Base-by-base conservation (phyloP, 2,888 invertebrate species). In the Drosophila austrosaltans region DNA sequence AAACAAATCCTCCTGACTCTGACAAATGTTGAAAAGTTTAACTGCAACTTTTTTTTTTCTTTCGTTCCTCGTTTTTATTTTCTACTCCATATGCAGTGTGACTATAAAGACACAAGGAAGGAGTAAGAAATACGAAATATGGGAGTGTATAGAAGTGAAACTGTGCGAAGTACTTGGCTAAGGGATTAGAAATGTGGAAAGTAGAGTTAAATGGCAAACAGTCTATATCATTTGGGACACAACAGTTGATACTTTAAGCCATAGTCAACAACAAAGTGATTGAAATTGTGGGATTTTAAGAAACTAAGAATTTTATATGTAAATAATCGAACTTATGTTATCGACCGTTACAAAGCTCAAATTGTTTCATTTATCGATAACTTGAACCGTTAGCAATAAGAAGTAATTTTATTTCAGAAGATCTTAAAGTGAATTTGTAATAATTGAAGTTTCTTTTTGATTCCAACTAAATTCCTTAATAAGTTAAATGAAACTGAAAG, bases 1-100 rank as follows among this genome's bases (percentile, higher is more conserved):
- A 84, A 84, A 88, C 83, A 84, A 84, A 84, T 88, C 88, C 83
- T 88, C 74, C 74, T 65, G 85, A 87, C 87, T 84, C 83, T 88
- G 83, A 84, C 86, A 88, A 84, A 84, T 88, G 83, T 72, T 88
- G 78, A 77, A 88, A 84, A 84, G 77, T 88, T 84, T 57, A 88
- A 80, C 83, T 80, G 86, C 69, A 83, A 83, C 86, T 83, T 79
- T 75, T 75, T 62, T 22, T 42, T 53, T 5, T 12, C n/a, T 28
- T 2, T 30, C 53, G 25, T 54, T 74, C 39, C 4, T 30, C 53
- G 25, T 54, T 74, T 8, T 42, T 10, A 61, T 57, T 53, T 60
- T 66, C 63, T 63, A 62, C 53, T 67, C n/a, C 66, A 66, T 48
- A 66, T 64, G 54, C 72, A 68, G 69, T 73, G 66, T 73, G 62